A percentile compares a stretch with the other conserved stretches of the same genome.
phyloP scores from a whole-genome alignment of 2,113 vertebrate species.

The Rhinolophus ferrumequinum region DNA sequence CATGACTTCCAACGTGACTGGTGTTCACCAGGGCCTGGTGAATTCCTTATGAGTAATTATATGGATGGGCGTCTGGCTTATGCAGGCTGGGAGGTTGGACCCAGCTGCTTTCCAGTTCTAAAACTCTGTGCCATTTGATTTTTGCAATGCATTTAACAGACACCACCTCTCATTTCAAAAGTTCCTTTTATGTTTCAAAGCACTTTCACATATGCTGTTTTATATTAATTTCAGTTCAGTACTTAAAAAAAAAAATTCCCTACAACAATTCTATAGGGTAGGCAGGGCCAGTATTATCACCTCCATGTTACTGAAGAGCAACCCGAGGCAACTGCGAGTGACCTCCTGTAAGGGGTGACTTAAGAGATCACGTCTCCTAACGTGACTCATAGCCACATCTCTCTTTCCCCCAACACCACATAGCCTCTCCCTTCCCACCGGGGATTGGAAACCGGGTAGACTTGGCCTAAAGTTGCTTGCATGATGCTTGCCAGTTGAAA shows the following conservation, averaged over 20 bases:
- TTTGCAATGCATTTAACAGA: constrained; percentile 51
- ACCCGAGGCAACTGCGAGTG: background rate
- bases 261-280: background rate
- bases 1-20: background rate
- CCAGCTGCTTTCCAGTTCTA: constrained; percentile 27
- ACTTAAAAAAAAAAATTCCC: background rate
- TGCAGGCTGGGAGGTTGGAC: background rate
- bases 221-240: constrained; percentile 38
- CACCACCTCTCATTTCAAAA: constrained; percentile 56
- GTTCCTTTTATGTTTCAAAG: constrained; percentile 55
- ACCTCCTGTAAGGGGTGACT: background rate
- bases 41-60: background rate
- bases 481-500: background rate
- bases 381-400: fast-evolving
- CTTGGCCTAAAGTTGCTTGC: background rate
- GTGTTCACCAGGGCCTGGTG: background rate
- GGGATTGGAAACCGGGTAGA: background rate
- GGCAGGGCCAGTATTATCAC: background rate
- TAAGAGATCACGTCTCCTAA: background rate
- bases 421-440: background rate
- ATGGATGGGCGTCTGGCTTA: background rate
- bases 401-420: background rate
- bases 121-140: constrained; percentile 24
- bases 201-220: constrained; percentile 46
- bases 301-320: constrained; percentile 21